phyloP scores from a whole-genome alignment of 2,888 invertebrate genomes.

The Polia nebulosa region DNA sequence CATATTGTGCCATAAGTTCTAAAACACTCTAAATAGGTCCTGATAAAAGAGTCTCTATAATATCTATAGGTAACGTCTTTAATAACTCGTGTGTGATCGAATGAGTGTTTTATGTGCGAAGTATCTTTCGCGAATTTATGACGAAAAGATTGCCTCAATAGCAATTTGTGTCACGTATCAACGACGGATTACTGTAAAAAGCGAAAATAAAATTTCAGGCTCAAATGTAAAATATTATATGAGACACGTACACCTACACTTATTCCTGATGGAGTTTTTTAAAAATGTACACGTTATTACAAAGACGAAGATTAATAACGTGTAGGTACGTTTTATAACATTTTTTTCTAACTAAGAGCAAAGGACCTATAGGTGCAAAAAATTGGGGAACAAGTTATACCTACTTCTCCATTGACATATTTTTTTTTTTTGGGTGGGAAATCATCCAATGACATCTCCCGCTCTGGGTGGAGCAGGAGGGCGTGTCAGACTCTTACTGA shows the following conservation, averaged over 20 bases:
- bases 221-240: neutral
- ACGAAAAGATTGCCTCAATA: slow-evolving; percentile 26
- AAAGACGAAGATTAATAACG: neutral
- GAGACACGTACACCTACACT: neutral
- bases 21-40: too few species aligned
- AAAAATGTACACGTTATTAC: neutral
- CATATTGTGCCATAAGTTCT: too few species aligned
- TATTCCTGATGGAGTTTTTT: neutral
- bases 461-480: too few species aligned
- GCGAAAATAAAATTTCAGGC: slow-evolving; percentile 4
- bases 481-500: too few species aligned
- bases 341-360: too few species aligned
- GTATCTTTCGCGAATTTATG: slow-evolving; percentile 4
- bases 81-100: neutral
- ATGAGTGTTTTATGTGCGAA: slow-evolving; percentile 1
- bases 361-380: too few species aligned
- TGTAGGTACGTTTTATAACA: too few species aligned
- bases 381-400: too few species aligned
- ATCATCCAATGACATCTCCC: too few species aligned
- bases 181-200: slow-evolving; percentile 7
- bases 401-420: too few species aligned
- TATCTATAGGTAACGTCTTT: neutral
- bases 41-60: too few species aligned
- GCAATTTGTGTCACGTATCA: slow-evolving; percentile 21
- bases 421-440: too few species aligned